Percentiles rank a stretch among this genome's conserved stretches.
Conservation (phyloP, 1,140 invertebrate genomes). For the Antheraea pernyi region DNA sequence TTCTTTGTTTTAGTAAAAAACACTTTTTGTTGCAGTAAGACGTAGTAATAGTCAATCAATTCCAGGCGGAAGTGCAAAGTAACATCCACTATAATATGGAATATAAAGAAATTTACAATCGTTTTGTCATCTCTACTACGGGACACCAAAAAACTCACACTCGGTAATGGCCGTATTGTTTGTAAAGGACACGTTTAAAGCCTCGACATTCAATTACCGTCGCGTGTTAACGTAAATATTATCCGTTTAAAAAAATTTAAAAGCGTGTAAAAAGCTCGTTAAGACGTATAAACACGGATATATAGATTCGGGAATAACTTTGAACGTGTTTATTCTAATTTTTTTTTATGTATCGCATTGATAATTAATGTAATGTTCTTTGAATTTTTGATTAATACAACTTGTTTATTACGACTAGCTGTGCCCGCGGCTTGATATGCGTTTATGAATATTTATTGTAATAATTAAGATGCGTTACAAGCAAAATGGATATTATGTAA, state of each 20-base stretch:
- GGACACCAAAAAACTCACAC: constrained; percentile 2
- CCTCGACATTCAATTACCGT: constrained; percentile 9
- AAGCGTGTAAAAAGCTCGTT: constrained; percentile 1
- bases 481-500: too few species aligned
- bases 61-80: too few species aligned
- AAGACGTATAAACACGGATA: background rate
- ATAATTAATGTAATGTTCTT: too few species aligned
- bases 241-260: background rate
- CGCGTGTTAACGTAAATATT: constrained; percentile 2
- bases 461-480: too few species aligned
- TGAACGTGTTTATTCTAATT: background rate
- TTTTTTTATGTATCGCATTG: background rate
- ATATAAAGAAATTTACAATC: background rate
- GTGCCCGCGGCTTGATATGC: too few species aligned
- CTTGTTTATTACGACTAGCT: too few species aligned
- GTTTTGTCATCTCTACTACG: background rate
- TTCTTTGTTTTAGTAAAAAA: too few species aligned
- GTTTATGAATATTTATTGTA: too few species aligned
- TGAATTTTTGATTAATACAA: too few species aligned
- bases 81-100: too few species aligned
- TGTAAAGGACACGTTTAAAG: background rate
- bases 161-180: constrained; percentile 1
- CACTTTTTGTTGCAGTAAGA: too few species aligned
- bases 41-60: too few species aligned
- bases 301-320: constrained; percentile 2